These are phyloP conservation scores for Coracias cyanogaster DNA, from an alignment of 2,797 vertebrate species.

Conservation along the genomic window DNA sequence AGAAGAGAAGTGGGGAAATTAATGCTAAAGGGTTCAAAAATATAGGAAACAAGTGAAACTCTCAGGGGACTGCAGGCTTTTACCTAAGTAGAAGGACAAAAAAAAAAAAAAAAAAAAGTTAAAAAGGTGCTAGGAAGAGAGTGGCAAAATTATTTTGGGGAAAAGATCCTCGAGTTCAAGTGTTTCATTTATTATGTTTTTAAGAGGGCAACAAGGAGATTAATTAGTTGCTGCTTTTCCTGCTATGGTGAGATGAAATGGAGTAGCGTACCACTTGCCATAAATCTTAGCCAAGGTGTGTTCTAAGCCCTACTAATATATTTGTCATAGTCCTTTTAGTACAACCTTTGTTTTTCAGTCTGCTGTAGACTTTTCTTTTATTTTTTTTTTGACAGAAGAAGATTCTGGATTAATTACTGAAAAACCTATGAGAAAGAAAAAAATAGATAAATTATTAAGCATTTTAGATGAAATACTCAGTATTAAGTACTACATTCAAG, in stretches of 20 bases:
- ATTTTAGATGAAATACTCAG: conserved; percentile 18
- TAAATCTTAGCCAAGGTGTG: background rate
- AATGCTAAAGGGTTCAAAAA: conserved; percentile 24
- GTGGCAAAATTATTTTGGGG: background rate
- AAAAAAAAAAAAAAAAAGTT: background rate
- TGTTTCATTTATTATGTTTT: background rate
- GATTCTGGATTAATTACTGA: conserved; percentile 2
- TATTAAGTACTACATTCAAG: conserved; percentile 56
- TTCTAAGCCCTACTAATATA: background rate
- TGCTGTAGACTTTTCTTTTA: background rate
- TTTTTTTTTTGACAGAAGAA: background rate
- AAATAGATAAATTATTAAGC: background rate
- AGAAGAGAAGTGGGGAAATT: conserved; percentile 13
- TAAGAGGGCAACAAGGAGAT: background rate
- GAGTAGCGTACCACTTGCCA: background rate
- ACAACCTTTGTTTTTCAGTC: background rate
- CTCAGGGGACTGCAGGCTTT: background rate
- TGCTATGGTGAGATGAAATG: background rate
- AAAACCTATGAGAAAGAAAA: background rate
- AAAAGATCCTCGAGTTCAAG: background rate
- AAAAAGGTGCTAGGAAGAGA: background rate
- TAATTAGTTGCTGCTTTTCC: background rate
- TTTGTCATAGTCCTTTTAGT: background rate
- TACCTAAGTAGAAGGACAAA: background rate
- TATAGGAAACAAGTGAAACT: background rate